phyloP scores from a whole-genome alignment of 2,888 invertebrate species.

The Xestoiulus laeticollis region DNA sequence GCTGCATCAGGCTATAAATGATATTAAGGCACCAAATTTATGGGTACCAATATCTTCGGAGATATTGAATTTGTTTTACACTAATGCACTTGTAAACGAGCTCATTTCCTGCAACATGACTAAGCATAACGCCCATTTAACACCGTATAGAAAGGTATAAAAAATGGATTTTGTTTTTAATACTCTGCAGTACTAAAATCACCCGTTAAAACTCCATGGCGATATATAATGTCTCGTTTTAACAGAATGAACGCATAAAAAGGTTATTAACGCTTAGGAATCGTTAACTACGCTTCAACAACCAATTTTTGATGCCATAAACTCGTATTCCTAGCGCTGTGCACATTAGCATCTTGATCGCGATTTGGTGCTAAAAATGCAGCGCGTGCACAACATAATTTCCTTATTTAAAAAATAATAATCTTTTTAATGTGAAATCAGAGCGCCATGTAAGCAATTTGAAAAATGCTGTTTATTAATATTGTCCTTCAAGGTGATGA shows the following conservation, averaged over 20 bases:
- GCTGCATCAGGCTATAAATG: neutral
- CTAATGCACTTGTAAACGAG: constrained; percentile 37
- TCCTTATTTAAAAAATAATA: neutral
- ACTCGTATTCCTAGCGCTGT: neutral
- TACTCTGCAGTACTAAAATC: neutral
- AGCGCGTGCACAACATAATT: neutral
- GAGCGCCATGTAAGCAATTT: neutral
- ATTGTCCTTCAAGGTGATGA: neutral
- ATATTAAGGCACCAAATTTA: neutral
- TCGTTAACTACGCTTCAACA: neutral
- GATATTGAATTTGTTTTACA: constrained; percentile 23
- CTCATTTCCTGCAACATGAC: neutral
- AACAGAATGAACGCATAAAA: neutral
- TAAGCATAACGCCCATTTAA: neutral
- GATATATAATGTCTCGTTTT: constrained; percentile 4
- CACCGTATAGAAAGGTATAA: neutral
- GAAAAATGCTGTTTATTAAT: neutral
- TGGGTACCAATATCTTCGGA: neutral
- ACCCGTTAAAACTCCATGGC: neutral
- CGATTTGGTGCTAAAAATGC: neutral
- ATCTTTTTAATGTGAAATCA: neutral
- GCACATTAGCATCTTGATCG: neutral
- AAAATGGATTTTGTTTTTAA: constrained; percentile 19
- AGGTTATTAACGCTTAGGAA: neutral
- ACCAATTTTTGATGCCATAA: constrained; percentile 6